phyloP scores from a whole-genome alignment of 2,888 invertebrate genomes.

The Argyresthia albistria region DNA sequence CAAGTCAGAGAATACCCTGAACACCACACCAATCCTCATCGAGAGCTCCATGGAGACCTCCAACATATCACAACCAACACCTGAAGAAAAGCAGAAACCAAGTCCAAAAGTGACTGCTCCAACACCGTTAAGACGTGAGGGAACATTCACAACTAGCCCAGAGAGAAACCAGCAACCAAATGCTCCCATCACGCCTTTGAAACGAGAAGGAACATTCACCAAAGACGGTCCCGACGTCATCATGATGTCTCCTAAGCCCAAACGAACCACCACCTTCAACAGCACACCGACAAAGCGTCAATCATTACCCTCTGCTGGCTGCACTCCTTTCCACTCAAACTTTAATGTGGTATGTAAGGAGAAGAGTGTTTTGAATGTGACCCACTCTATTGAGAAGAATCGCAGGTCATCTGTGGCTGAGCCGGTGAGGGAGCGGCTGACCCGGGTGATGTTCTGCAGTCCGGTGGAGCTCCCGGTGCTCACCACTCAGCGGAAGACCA shows the following conservation, averaged over 20 bases:
- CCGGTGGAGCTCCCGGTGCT: conserved; percentile 36
- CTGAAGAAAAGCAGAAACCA: background rate
- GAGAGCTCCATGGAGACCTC: conserved; percentile 53
- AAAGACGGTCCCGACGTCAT: conserved; percentile 32
- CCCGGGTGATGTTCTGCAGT: conserved; percentile 61
- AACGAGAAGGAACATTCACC: conserved; percentile 56
- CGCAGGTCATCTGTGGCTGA: conserved; percentile 23
- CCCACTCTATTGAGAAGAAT: conserved; percentile 48
- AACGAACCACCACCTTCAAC: conserved; percentile 9
- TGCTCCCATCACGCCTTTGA: conserved; percentile 26
- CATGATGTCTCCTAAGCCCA: background rate
- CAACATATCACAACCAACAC: conserved; percentile 9
- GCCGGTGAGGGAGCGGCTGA: conserved; percentile 20
- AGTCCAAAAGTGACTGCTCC: background rate
- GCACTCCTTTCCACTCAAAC: conserved; percentile 39
- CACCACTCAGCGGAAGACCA: conserved; percentile 33
- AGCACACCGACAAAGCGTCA: conserved; percentile 28
- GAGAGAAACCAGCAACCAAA: conserved; percentile 1
- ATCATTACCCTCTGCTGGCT: conserved; percentile 41
- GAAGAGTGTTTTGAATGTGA: conserved; percentile 33
- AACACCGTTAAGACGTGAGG: conserved; percentile 4
- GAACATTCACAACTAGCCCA: background rate
- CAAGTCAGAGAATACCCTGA: conserved; percentile 34
- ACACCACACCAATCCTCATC: conserved; percentile 42
- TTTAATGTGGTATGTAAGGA: conserved; percentile 28